Conservation (phyloP, 53 echinoderm and acorn worm species). For the Apostichopus leukothele region DNA sequence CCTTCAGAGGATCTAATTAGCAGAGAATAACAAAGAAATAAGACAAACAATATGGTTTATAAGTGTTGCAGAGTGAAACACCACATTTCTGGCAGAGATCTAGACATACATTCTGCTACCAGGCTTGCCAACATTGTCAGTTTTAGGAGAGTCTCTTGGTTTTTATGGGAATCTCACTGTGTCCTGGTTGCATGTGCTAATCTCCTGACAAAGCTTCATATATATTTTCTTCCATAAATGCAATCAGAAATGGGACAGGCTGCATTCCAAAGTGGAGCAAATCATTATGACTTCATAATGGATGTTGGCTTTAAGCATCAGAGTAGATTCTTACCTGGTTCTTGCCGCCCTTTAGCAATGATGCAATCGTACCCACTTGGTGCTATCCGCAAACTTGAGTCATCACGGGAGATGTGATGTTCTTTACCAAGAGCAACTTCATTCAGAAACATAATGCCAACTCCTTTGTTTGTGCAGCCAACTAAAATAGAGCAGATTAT, state of each 20-base stretch:
- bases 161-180: too few relatives aligned
- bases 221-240: too few relatives aligned
- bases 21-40: not conserved
- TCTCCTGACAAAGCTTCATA: too few relatives aligned
- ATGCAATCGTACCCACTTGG: slow-evolving; percentile 70
- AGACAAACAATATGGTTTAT: not conserved
- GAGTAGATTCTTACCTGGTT: slow-evolving; percentile 71
- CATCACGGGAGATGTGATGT: slow-evolving; percentile 62
- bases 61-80: not conserved
- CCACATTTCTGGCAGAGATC: not conserved
- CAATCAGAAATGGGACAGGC: too few relatives aligned
- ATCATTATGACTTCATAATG: not conserved
- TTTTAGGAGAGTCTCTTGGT: too few relatives aligned
- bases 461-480: slow-evolving; percentile 62
- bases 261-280: too few relatives aligned
- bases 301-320: not conserved
- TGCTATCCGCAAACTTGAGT: slow-evolving; percentile 59
- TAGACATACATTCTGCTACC: too few relatives aligned
- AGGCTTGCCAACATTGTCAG: too few relatives aligned
- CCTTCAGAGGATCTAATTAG: slow-evolving; percentile 66
- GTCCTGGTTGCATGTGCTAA: too few relatives aligned
- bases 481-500: slow-evolving; percentile 46
- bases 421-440: slow-evolving; percentile 88
- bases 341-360: slow-evolving; percentile 83
- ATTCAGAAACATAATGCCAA: slow-evolving; percentile 89